Evolutionary conservation across 2,888 invertebrate genomes (phyloP).

Genomic region (Prostheceraeus crozeri): DNA sequence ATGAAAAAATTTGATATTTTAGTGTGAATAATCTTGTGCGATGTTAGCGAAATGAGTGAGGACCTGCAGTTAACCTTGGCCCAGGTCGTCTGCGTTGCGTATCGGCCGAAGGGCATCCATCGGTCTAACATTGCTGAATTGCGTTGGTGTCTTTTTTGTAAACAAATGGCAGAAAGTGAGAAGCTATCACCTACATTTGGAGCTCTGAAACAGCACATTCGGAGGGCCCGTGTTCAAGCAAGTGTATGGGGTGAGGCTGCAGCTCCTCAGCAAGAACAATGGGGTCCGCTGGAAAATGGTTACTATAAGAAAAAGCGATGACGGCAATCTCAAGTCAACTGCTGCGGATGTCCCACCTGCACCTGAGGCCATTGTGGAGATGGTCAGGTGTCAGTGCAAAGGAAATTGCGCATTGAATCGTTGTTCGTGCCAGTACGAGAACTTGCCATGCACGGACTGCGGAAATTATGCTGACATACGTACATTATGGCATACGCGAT

Average conservation of each 20-base stretch:
- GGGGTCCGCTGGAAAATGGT: constrained; percentile 30
- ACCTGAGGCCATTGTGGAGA: constrained; percentile 33
- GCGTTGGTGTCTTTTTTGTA: constrained; percentile 36
- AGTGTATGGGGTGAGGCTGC: constrained; percentile 10
- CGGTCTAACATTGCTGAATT: constrained; percentile 28
- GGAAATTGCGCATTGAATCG: constrained; percentile 4
- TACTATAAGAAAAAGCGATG: constrained; percentile 26
- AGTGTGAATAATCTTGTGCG: too few species aligned
- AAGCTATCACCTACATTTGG: constrained; percentile 33
- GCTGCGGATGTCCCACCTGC: constrained; percentile 25
- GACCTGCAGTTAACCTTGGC: background rate
- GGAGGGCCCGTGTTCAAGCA: constrained; percentile 30
- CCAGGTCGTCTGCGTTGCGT: constrained; percentile 27
- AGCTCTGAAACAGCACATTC: constrained; percentile 28
- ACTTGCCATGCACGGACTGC: constrained; percentile 34
- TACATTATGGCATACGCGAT: too few species aligned
- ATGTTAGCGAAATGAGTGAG: constrained; percentile 8
- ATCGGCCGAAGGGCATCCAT: constrained; percentile 31
- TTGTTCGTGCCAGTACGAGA: constrained; percentile 29
- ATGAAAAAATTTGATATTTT: too few species aligned
- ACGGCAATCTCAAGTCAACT: constrained; percentile 29
- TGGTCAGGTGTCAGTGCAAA: constrained; percentile 33
- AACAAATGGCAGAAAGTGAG: constrained; percentile 23
- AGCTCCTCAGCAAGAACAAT: constrained; percentile 22
- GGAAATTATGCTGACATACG: too few species aligned